A percentile compares a stretch with the other conserved stretches of the same genome.
Evolutionary conservation across 2,888 invertebrate species (phyloP).

Genomic region (Lycocerus yunnanus): DNA sequence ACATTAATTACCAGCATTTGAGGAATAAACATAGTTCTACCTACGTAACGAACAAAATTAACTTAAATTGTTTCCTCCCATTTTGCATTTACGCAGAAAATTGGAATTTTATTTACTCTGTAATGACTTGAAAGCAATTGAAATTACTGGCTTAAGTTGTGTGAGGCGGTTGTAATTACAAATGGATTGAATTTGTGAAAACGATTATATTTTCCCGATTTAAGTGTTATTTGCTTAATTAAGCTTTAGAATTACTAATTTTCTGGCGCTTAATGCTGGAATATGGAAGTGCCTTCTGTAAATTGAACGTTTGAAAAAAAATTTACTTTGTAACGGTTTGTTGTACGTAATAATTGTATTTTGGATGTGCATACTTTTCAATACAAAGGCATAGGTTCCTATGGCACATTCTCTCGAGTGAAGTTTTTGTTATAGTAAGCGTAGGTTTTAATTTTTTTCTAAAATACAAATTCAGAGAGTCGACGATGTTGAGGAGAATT

Average conservation of each 20-base stretch:
- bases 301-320: background rate
- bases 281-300: background rate
- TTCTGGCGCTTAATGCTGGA: background rate
- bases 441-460: background rate
- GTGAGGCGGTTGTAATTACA: background rate
- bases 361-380: background rate
- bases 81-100: background rate
- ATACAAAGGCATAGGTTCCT: background rate
- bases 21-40: background rate
- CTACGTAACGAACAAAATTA: background rate
- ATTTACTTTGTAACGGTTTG: background rate
- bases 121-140: background rate
- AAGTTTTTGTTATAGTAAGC: background rate
- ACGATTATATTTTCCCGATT: background rate
- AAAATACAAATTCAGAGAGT: background rate
- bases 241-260: background rate
- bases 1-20: slow-evolving; percentile 7
- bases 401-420: background rate
- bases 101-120: slow-evolving; percentile 4
- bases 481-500: background rate
- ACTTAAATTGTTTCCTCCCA: background rate
- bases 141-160: background rate
- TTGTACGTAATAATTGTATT: background rate
- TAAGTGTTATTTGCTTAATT: background rate
- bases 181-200: background rate